Evolutionary conservation across 1,140 invertebrate genomes (phyloP).

Genomic region (Drosophila parvula): DNA sequence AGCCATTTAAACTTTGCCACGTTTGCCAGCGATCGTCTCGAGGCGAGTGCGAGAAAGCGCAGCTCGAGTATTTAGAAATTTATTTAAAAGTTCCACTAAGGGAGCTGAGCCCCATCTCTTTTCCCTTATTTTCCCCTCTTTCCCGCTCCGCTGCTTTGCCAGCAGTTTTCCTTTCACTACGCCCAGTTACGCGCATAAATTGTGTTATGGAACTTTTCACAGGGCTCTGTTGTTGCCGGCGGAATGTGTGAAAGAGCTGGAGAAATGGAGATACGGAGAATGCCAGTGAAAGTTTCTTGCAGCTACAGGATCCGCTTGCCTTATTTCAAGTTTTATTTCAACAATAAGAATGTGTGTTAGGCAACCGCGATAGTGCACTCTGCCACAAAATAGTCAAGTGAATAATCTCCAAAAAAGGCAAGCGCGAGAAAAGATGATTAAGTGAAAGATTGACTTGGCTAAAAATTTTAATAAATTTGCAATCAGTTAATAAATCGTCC

Average conservation of each 20-base stretch:
- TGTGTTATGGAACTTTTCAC: constrained; percentile 77
- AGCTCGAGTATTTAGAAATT: constrained; percentile 78
- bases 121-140: background rate
- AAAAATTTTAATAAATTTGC: background rate
- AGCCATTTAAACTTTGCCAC: constrained; percentile 73
- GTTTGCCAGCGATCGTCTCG: constrained; percentile 70
- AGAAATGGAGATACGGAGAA: constrained; percentile 4
- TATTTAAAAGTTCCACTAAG: constrained; percentile 71
- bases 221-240: constrained; percentile 50
- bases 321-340: constrained; percentile 39
- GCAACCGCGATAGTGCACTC: constrained; percentile 3
- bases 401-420: background rate
- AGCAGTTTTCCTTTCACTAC: constrained; percentile 66
- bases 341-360: constrained; percentile 21
- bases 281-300: constrained; percentile 46
- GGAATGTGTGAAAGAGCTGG: constrained; percentile 10
- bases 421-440: background rate
- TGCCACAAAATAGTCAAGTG: constrained; percentile 7
- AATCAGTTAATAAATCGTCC: too few species aligned
- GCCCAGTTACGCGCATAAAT: constrained; percentile 81
- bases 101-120: background rate
- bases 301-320: constrained; percentile 44
- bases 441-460: background rate
- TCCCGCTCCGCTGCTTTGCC: constrained; percentile 14
- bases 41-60: constrained; percentile 44